These are phyloP conservation scores for Aurelia aurita DNA, from an alignment of 30 jellyfish, hydroid and myxozoan genomes.

Conservation along the genomic window DNA sequence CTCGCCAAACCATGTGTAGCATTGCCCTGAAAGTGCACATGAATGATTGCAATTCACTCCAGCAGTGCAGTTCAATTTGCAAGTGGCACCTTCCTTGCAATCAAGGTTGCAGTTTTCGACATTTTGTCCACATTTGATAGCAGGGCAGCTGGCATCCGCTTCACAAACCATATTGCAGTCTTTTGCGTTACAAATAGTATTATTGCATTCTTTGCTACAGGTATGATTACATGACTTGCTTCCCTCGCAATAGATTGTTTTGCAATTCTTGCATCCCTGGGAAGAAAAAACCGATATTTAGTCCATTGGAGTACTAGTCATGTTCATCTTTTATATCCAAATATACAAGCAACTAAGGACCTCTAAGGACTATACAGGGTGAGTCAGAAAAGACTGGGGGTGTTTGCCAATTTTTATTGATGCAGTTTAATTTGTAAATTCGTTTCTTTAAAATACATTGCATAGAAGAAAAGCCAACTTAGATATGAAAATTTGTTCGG, in stretches of 20 bases:
- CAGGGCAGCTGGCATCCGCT: conserved; percentile 37
- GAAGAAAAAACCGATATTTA: background rate
- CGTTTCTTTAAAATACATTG: too few relatives aligned
- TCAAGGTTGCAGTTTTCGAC: conserved; percentile 29
- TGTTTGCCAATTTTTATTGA: too few relatives aligned
- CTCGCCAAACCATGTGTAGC: conserved; percentile 43
- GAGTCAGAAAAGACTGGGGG: too few relatives aligned
- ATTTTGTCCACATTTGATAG: conserved; percentile 27
- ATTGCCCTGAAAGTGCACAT: conserved; percentile 57
- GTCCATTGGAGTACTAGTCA: background rate
- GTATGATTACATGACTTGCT: conserved; percentile 2
- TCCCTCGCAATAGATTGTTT: conserved; percentile 5
- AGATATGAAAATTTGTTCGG: too few relatives aligned
- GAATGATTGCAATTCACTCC: conserved; percentile 31
- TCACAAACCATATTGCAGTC: conserved; percentile 38
- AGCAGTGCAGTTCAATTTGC: conserved; percentile 48
- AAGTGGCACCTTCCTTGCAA: conserved; percentile 40
- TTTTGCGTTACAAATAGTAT: conserved; percentile 8
- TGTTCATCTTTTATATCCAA: too few relatives aligned
- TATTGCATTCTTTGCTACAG: conserved; percentile 48
- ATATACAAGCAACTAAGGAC: too few relatives aligned
- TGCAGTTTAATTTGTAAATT: too few relatives aligned
- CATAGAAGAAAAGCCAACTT: too few relatives aligned
- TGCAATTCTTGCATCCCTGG: conserved; percentile 44
- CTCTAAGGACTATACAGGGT: too few relatives aligned